A percentile compares a stretch with the other conserved stretches of the same genome.
phyloP scores from a whole-genome alignment of 1,140 invertebrate genomes.

The Drosophila nikananu region DNA sequence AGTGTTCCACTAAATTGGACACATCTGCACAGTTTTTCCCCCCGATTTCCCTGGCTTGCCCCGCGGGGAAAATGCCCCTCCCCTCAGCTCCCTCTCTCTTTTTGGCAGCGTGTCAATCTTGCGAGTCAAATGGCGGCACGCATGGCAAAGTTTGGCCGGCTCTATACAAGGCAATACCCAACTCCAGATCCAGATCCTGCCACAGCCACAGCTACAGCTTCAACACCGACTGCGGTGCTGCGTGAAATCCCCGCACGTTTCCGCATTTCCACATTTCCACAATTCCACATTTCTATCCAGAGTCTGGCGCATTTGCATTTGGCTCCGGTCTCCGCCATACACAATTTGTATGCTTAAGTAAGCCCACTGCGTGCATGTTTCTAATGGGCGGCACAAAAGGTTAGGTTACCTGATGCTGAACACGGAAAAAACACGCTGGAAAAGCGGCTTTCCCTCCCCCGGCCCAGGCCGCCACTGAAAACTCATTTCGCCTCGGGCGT shows the following conservation, averaged over 20 bases:
- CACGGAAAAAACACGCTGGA: constrained; percentile 50
- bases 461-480: constrained; percentile 50
- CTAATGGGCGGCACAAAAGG: constrained; percentile 83
- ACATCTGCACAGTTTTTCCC: constrained; percentile 75
- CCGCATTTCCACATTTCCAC: constrained; percentile 71
- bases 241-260: constrained; percentile 77
- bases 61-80: neutral
- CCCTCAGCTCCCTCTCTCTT: neutral
- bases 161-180: constrained; percentile 2
- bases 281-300: constrained; percentile 65
- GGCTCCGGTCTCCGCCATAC: constrained; percentile 30
- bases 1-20: constrained; percentile 81
- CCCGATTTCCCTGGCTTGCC: constrained; percentile 6
- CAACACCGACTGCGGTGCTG: constrained; percentile 15
- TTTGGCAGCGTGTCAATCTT: constrained; percentile 81
- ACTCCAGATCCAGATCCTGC: neutral
- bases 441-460: constrained; percentile 34
- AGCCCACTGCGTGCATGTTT: constrained; percentile 81
- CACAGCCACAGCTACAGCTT: neutral
- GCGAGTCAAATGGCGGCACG: constrained; percentile 80
- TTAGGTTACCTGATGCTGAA: constrained; percentile 76
- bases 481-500: constrained; percentile 81
- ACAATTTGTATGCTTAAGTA: constrained; percentile 81
- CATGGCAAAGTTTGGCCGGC: constrained; percentile 74
- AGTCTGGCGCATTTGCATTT: constrained; percentile 53